These are phyloP conservation scores for Hyposmocoma kahamanoa DNA, from an alignment of 1,140 invertebrate genomes.

Conservation along the genomic window DNA sequence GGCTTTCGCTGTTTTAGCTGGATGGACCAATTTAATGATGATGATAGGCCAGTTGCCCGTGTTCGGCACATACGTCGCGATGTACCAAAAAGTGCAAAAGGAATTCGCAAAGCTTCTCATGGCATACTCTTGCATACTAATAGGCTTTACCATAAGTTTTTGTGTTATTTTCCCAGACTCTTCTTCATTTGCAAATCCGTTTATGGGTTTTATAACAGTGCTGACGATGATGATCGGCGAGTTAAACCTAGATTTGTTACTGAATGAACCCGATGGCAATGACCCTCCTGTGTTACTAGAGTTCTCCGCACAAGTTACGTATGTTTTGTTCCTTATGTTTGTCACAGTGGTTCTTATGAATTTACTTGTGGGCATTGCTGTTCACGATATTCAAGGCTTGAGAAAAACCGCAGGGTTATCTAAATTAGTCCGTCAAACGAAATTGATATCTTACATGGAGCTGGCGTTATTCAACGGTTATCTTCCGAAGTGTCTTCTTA, in stretches of 20 bases:
- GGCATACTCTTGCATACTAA: conserved; percentile 87
- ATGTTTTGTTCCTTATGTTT: conserved; percentile 82
- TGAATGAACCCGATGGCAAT: conserved; percentile 78
- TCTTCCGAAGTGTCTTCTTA: conserved; percentile 81
- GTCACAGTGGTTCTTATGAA: conserved; percentile 90
- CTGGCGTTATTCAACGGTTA: conserved; percentile 81
- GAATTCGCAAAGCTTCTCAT: conserved; percentile 89
- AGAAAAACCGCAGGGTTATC: conserved; percentile 85
- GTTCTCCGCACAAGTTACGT: conserved; percentile 83
- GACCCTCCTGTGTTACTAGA: conserved; percentile 77
- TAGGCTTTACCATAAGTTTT: conserved; percentile 90
- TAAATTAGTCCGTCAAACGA: conserved; percentile 85
- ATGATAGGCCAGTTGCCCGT: conserved; percentile 90
- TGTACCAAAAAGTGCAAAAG: conserved; percentile 89
- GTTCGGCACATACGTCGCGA: conserved; percentile 90
- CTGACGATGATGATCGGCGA: conserved; percentile 94
- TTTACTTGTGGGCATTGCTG: conserved; percentile 85
- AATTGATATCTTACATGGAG: conserved; percentile 84
- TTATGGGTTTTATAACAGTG: conserved; percentile 86
- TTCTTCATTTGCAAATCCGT: conserved; percentile 84
- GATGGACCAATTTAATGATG: conserved; percentile 90
- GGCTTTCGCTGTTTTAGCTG: conserved; percentile 87
- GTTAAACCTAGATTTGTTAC: conserved; percentile 80
- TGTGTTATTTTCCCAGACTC: conserved; percentile 89
- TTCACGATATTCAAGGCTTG: conserved; percentile 85